Evolutionary conservation across 2,888 invertebrate genomes (phyloP).

Genomic region (Melinaea menophilus): DNA sequence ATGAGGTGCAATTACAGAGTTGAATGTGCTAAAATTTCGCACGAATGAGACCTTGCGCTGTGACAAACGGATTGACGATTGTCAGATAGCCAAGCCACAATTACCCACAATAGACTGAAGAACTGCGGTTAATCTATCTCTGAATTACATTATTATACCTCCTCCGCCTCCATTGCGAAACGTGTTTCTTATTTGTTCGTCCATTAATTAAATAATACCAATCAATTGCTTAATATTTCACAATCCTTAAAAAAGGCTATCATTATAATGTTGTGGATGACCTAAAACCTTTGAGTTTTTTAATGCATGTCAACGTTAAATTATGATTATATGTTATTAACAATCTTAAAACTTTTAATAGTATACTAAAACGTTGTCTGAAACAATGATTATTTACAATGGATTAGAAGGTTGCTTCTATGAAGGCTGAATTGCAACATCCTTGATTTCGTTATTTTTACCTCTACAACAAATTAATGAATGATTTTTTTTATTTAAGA

Average conservation of each 20-base stretch:
- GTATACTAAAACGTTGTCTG: conserved; percentile 13
- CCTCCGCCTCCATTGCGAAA: background rate
- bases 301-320: conserved; percentile 14
- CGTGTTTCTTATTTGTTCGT: background rate
- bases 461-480: conserved; percentile 28
- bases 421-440: conserved; percentile 46
- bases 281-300: conserved; percentile 8
- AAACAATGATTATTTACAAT: conserved; percentile 27
- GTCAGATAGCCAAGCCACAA: conserved; percentile 44
- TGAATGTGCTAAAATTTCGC: conserved; percentile 60
- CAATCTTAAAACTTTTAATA: conserved; percentile 15
- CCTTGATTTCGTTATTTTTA: conserved; percentile 40
- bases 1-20: conserved; percentile 27
- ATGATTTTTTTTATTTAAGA: conserved; percentile 14
- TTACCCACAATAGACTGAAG: conserved; percentile 30
- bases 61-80: conserved; percentile 68
- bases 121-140: conserved; percentile 22
- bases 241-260: background rate
- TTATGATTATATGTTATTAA: conserved; percentile 17
- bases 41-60: conserved; percentile 63
- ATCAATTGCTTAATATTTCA: background rate
- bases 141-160: background rate
- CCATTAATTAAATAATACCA: conserved; percentile 1
- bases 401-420: conserved; percentile 38
- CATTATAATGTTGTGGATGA: background rate